These are phyloP conservation scores for Pongo pygmaeus DNA, from an alignment of 2,113 vertebrate genomes.

Conservation along the genomic window DNA sequence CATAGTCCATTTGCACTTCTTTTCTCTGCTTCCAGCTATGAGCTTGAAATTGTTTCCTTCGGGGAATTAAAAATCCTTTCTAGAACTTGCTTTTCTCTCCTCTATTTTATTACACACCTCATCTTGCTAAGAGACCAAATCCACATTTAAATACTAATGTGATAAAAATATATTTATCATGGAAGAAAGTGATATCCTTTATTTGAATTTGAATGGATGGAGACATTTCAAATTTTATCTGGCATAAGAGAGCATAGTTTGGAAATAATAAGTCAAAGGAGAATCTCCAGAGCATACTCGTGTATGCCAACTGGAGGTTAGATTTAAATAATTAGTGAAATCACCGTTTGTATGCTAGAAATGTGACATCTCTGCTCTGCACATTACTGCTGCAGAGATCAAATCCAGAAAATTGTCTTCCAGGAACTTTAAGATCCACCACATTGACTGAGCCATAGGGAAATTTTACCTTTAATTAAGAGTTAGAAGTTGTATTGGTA, in stretches of 20 bases:
- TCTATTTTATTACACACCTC: constrained; percentile 54
- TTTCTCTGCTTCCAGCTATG: constrained; percentile 36
- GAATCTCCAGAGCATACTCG: constrained; percentile 8
- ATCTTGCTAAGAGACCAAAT: constrained; percentile 47
- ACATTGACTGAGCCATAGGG: constrained; percentile 54
- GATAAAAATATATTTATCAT: constrained; percentile 63
- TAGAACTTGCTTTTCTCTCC: constrained; percentile 30
- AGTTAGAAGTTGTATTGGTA: constrained; percentile 41
- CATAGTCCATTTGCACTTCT: constrained; percentile 1
- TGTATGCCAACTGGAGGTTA: background rate
- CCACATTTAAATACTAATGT: constrained; percentile 13
- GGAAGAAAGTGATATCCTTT: constrained; percentile 59
- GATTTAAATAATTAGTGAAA: constrained; percentile 72
- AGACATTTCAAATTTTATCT: constrained; percentile 51
- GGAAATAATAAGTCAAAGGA: constrained; percentile 30
- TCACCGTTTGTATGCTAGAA: constrained; percentile 60
- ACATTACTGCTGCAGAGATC: constrained; percentile 26
- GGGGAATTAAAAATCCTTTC: constrained; percentile 5
- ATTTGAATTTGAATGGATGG: constrained; percentile 49
- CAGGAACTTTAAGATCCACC: background rate
- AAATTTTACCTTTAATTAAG: constrained; percentile 57
- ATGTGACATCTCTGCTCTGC: constrained; percentile 51
- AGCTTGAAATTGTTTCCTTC: constrained; percentile 46
- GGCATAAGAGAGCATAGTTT: background rate
- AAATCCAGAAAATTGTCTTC: constrained; percentile 58